Conservation (phyloP, 2,888 invertebrate species). For the Dryococelus australis region DNA sequence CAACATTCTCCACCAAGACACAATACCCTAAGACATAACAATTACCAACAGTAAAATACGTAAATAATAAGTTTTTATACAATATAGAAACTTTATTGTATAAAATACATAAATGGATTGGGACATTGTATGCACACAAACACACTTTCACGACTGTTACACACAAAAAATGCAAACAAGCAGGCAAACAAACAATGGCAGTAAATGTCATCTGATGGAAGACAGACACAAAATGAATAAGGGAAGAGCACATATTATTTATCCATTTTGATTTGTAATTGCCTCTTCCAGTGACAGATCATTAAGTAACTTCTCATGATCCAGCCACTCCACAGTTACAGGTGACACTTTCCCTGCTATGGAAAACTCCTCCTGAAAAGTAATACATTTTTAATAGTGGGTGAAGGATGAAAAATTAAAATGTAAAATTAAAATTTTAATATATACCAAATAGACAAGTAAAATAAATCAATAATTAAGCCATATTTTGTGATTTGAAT, state of each 20-base stretch:
- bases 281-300: slow-evolving; percentile 38
- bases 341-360: slow-evolving; percentile 20
- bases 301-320: slow-evolving; percentile 34
- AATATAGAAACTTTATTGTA: neutral
- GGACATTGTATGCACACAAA: neutral
- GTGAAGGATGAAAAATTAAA: neutral
- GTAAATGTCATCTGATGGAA: neutral
- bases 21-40: too few species aligned
- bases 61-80: neutral
- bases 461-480: too few species aligned
- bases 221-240: neutral
- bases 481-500: too few species aligned
- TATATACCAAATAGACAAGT: neutral
- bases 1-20: too few species aligned
- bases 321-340: slow-evolving; percentile 31
- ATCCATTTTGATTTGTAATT: slow-evolving; percentile 34
- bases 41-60: too few species aligned
- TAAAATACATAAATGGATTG: neutral
- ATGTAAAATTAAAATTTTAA: neutral
- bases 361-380: slow-evolving; percentile 38
- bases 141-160: neutral
- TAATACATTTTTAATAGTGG: neutral
- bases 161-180: neutral
- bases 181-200: neutral
- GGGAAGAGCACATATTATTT: neutral